Conservation (phyloP, 2,797 vertebrate species). For the Neosalanx taihuensis region DNA sequence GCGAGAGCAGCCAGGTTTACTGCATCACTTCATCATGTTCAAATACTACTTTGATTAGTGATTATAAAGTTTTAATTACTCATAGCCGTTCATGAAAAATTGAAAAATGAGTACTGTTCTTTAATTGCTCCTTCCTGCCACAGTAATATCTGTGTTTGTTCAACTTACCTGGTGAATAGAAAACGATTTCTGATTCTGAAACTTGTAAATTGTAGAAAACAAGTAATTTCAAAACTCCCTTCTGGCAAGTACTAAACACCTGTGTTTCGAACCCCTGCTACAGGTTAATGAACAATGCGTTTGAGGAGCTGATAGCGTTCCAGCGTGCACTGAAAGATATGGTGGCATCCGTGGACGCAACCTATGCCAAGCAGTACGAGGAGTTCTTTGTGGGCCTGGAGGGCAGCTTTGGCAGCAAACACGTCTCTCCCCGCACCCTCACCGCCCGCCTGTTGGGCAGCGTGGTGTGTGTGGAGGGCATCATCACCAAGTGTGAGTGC, state of each 20-base stretch:
- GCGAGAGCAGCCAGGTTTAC: slow-evolving; percentile 83
- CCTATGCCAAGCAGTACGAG: slow-evolving; percentile 93
- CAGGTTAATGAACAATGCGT: slow-evolving; percentile 88
- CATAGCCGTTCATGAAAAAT: too few species aligned
- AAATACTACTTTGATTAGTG: too few species aligned
- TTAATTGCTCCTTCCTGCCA: too few species aligned
- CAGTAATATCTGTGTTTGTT: too few species aligned
- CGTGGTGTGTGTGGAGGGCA: slow-evolving; percentile 95
- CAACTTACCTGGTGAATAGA: too few species aligned
- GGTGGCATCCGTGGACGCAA: slow-evolving; percentile 87
- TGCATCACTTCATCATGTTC: too few species aligned
- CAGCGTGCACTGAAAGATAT: slow-evolving; percentile 92
- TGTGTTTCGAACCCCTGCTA: background rate
- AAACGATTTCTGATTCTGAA: too few species aligned
- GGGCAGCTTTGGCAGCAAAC: slow-evolving; percentile 94
- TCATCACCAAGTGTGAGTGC: slow-evolving; percentile 92
- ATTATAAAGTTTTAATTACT: too few species aligned
- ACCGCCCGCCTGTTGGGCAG: slow-evolving; percentile 89
- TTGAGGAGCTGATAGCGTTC: slow-evolving; percentile 90
- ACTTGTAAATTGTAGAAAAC: too few species aligned
- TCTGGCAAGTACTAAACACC: too few species aligned
- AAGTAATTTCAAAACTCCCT: too few species aligned
- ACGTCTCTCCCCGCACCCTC: slow-evolving; percentile 89
- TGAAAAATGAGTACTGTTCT: too few species aligned
- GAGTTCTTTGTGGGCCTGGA: slow-evolving; percentile 94